Base-by-base conservation (phyloP, 2,797 vertebrate genomes). In the Cuculus canorus region DNA sequence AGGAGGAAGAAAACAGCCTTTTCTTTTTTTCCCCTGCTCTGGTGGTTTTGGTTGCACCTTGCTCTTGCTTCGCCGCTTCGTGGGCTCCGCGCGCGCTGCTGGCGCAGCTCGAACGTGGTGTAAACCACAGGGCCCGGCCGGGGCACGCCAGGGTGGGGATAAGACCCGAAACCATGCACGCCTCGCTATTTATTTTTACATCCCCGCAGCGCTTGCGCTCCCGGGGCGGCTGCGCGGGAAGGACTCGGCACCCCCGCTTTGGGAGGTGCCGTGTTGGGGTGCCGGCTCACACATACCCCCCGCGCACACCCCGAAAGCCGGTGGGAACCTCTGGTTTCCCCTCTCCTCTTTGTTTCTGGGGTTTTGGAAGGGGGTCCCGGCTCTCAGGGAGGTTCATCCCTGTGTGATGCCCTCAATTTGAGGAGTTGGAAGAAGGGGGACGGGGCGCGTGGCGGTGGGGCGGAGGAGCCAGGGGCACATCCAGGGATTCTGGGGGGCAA, bases 111-210 rank as follows among this genome's bases (percentile, higher is more conserved):
- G 4, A 52, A 41, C 2, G 17, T 14, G n/a, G 72, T 30, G 56
- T 83, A 85, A 93, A 94, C 93, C 93, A 19, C 95, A 87, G 78
- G 72, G 84, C 88, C 73, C 24, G 78, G 88, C 80, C 23, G 69
- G 61, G 77, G 84, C 80, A 48, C 19, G 59, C n/a, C 66, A 45
- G 89, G 86, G 92, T 4, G 83, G 89, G 77, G 39, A 39, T 54
- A 54, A 68, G 68, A 35, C 69, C 88, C 66, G 21, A 82, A 96
- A 93, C 91, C 45, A 15, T 5, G 33, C 43, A 16, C 30, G 17
- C 70, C n/a, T 87, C 86, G 82, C 7, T n/a, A 1, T 63, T 92
- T 93, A 85, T 92, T 92, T 90, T 90, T 91, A 94, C 79, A 25
- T 6, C 66, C 66, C 69, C 19, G 13, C 21, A 2, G 28, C 13